Percentiles rank a stretch among this genome's conserved stretches.
Conservation (phyloP, 92 coral and sea anemone species). For the Porites divaricata region DNA sequence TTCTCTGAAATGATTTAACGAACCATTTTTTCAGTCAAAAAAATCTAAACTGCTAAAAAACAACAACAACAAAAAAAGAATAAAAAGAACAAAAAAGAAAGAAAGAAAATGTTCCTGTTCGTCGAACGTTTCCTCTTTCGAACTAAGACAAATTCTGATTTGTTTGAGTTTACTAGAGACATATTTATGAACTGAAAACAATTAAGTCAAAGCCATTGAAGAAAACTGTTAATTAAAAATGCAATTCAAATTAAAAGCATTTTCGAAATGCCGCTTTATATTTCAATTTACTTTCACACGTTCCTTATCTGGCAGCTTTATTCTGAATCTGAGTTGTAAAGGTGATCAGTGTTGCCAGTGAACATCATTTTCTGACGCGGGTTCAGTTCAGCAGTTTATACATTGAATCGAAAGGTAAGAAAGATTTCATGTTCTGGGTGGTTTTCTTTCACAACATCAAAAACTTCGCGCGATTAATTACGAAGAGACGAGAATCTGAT, state of each 20-base stretch:
- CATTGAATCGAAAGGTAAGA: neutral
- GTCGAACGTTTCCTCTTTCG: neutral
- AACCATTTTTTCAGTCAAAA: neutral
- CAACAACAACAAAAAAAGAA: no score
- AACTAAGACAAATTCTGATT: neutral
- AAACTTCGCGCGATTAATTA: no score
- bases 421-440: neutral
- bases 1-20: neutral
- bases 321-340: neutral
- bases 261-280: neutral
- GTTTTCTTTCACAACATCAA: neutral
- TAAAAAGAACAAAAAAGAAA: no score
- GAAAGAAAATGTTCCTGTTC: no score
- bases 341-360: neutral
- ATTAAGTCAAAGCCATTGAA: neutral
- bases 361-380: neutral
- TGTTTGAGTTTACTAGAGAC: neutral
- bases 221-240: constrained; percentile 14
- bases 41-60: no score
- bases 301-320: neutral
- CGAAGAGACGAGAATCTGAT: no score
- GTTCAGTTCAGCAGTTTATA: neutral
- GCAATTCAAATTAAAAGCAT: constrained; percentile 9
- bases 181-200: neutral
- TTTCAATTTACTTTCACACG: neutral